Evolutionary conservation across 2,113 vertebrate genomes (phyloP), one percentile per base, ranked within the genome.

Genomic region (Phainopepla nitens): DNA sequence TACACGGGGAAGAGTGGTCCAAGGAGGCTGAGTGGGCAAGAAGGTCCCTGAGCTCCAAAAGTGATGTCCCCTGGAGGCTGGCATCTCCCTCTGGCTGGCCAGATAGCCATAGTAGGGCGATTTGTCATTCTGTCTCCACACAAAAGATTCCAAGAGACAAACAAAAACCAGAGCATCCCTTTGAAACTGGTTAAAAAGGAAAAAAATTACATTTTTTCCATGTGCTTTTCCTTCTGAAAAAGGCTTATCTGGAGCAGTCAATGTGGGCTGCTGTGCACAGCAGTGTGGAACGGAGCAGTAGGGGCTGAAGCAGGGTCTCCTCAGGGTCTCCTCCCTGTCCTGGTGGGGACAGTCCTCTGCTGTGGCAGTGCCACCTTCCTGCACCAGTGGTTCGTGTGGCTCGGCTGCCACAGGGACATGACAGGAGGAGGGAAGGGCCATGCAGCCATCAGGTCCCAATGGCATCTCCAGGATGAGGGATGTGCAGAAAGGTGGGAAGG

Each of bases 311-410:
- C 41, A n/a, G 42, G 44, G 15, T 91, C 27, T 85, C 49, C 13
- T 4, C 18, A 6, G 75, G 24, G 45, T 91, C 4, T 18, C 20
- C 75, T 70, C 13, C 9, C 12, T 0, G 0, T 5, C 22, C 28
- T 16, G 44, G 6, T 33, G 75, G 65, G 44, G n/a, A 82, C 49
- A 47, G 33, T 17, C 15, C 69, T n/a, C 45, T 7, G 31, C 16
- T 0, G 2, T 31, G 56, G 44, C 0, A 54, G 4, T 75, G 65
- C 44, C 35, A 45, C 44, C 11, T 0, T 0, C 1, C 4, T 15
- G 57, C 47, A 42, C 7, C 0, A 0, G 27, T 17, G 54, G 15
- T n/a, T 49, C 39, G 47, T 8, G 12, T 28, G 66, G 39, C 75
- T 50, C 1, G 0, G 47, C 47, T 50, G 50, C 61, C 69, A 39